Evolutionary conservation across 1,140 invertebrate genomes (phyloP).

Genomic region (Apis dorsata): DNA sequence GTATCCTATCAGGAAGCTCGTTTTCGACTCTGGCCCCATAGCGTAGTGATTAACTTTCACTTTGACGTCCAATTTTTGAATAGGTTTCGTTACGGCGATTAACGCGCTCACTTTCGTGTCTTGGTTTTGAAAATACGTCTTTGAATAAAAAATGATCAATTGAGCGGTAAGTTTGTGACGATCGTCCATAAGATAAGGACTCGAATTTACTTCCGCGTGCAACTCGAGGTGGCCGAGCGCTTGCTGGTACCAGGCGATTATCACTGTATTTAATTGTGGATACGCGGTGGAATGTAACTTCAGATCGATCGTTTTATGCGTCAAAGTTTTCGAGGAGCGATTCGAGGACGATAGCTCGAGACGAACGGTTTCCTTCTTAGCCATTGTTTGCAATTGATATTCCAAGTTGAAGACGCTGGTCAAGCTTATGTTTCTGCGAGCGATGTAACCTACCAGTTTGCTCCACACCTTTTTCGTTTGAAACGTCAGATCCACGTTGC

Average conservation of each 20-base stretch:
- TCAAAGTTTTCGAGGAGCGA: slow-evolving; percentile 82
- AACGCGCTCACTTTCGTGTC: slow-evolving; percentile 77
- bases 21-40: slow-evolving; percentile 71
- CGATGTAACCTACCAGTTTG: slow-evolving; percentile 85
- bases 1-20: slow-evolving; percentile 76
- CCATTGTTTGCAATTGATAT: slow-evolving; percentile 84
- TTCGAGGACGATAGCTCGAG: slow-evolving; percentile 85
- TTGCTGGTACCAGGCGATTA: slow-evolving; percentile 84
- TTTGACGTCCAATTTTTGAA: slow-evolving; percentile 79
- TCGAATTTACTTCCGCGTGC: slow-evolving; percentile 79
- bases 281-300: slow-evolving; percentile 87
- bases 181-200: slow-evolving; percentile 79
- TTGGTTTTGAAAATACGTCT: slow-evolving; percentile 77
- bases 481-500: slow-evolving; percentile 85
- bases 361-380: slow-evolving; percentile 84
- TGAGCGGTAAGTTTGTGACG: slow-evolving; percentile 81
- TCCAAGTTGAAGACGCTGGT: slow-evolving; percentile 83
- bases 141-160: slow-evolving; percentile 80
- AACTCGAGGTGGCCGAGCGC: slow-evolving; percentile 81
- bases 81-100: slow-evolving; percentile 78
- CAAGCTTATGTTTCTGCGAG: slow-evolving; percentile 79
- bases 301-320: slow-evolving; percentile 82
- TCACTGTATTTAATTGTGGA: slow-evolving; percentile 86
- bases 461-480: slow-evolving; percentile 86
- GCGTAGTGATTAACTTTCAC: slow-evolving; percentile 74